These are phyloP conservation scores for Camarhynchus parvulus DNA, from an alignment of 2,113 vertebrate genomes.

Conservation along the genomic window DNA sequence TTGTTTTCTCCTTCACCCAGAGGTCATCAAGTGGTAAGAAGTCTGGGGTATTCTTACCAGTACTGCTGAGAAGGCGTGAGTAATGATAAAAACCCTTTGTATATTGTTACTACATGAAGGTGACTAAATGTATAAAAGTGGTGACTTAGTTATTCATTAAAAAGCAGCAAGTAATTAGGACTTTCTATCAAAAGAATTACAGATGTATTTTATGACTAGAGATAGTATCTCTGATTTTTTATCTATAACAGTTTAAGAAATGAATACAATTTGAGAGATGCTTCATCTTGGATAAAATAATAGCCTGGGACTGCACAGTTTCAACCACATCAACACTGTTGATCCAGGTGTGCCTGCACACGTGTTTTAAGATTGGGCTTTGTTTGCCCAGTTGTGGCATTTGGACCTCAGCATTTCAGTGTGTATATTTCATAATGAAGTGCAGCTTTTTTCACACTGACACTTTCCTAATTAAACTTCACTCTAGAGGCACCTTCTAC, in stretches of 20 bases:
- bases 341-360: not conserved
- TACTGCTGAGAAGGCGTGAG: not conserved
- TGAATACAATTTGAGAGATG: not conserved
- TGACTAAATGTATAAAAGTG: not conserved
- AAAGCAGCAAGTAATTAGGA: not conserved
- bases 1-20: not conserved
- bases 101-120: not conserved
- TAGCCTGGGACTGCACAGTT: not conserved
- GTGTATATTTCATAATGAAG: not conserved
- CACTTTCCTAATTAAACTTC: not conserved
- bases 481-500: not conserved
- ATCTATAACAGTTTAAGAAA: not conserved
- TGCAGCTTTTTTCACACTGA: not conserved
- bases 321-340: not conserved
- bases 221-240: fast-evolving
- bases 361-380: fast-evolving
- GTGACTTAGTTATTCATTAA: not conserved
- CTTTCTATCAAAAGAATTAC: not conserved
- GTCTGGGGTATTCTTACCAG: not conserved
- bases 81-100: not conserved
- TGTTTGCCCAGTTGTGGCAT: not conserved
- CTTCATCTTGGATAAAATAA: not conserved
- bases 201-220: not conserved
- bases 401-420: not conserved
- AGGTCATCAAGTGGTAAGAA: not conserved